These are phyloP conservation scores for Thryonomys swinderianus DNA, from an alignment of 2,113 vertebrate genomes.

Conservation along the genomic window DNA sequence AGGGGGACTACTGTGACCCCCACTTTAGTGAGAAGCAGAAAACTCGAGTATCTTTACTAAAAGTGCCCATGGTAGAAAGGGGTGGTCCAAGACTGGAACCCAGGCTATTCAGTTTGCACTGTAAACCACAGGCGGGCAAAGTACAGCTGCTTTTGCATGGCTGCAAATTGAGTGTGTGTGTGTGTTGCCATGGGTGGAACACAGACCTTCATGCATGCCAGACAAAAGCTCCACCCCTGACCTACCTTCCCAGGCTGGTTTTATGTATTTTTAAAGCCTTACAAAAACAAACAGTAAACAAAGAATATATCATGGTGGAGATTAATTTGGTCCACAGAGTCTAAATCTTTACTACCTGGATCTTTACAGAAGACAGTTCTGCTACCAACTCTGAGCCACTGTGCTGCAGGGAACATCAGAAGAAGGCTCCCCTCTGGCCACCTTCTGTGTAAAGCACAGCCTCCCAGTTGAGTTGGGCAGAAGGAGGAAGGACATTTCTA, in stretches of 20 bases:
- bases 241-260: not conserved
- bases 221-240: not conserved
- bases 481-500: not conserved
- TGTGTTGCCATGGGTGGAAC: not conserved
- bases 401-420: fast-evolving
- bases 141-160: not conserved
- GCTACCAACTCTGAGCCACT: not conserved
- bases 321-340: not conserved
- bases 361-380: not conserved
- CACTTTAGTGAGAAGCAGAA: not conserved
- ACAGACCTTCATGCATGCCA: not conserved
- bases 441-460: not conserved
- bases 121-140: not conserved
- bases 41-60: too few relatives aligned
- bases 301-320: not conserved
- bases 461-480: not conserved
- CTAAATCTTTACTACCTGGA: not conserved
- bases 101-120: not conserved
- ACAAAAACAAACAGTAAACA: not conserved
- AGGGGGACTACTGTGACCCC: fast-evolving
- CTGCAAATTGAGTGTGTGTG: not conserved
- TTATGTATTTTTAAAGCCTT: not conserved
- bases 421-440: too few relatives aligned
- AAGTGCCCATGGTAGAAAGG: not conserved
- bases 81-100: not conserved